Conservation (phyloP, 2,113 vertebrate genomes). For the Capricornis sumatraensis region DNA sequence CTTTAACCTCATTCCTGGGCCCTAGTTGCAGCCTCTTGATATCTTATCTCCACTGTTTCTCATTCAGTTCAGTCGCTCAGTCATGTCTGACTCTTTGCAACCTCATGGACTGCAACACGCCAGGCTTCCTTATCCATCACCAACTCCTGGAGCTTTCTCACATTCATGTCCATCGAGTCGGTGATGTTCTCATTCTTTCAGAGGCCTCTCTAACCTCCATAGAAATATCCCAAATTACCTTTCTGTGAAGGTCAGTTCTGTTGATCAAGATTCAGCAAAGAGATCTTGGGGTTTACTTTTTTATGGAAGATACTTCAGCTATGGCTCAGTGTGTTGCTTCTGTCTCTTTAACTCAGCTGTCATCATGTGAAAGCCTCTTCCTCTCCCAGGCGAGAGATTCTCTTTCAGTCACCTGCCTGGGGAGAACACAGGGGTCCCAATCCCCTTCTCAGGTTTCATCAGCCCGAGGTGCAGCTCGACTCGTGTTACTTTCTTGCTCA, state of each 20-base stretch:
- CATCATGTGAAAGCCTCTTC: not conserved
- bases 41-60: not conserved
- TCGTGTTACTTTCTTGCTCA: not conserved
- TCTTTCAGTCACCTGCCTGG: not conserved
- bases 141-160: not conserved
- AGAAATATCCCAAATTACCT: not conserved
- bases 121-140: not conserved
- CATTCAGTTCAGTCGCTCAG: not conserved
- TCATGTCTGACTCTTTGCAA: not conserved
- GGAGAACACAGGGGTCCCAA: too few species aligned
- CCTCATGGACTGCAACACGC: not conserved
- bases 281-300: not conserved
- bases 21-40: not conserved
- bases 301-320: not conserved
- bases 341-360: not conserved
- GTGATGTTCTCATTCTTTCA: not conserved
- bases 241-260: not conserved
- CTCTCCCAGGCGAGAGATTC: not conserved
- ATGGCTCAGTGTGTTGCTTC: too few species aligned
- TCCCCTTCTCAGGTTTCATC: not conserved
- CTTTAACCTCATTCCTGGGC: not conserved
- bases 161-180: not conserved
- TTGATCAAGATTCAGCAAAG: not conserved
- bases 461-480: not conserved
- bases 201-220: not conserved